These are phyloP conservation scores for Ictidomys tridecemlineatus DNA, from an alignment of 2,113 vertebrate species.

Conservation along the genomic window DNA sequence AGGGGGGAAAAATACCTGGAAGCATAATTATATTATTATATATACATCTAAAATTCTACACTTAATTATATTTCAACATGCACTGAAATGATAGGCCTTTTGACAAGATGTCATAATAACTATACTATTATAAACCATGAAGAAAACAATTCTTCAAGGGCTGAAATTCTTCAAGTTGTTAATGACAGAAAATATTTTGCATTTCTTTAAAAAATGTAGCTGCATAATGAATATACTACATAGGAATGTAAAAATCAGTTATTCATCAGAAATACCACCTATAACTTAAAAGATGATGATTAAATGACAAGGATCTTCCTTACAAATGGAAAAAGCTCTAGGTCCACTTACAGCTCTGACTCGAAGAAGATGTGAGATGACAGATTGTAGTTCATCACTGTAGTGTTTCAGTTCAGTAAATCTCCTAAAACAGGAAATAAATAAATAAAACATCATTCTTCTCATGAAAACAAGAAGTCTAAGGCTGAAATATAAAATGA, in stretches of 20 bases:
- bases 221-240: constrained; percentile 5
- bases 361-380: constrained; percentile 95
- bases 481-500: constrained; percentile 71
- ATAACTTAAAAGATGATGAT: neutral
- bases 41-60: constrained; percentile 30
- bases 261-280: neutral
- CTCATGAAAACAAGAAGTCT: constrained; percentile 79
- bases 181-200: neutral
- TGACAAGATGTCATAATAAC: constrained; percentile 27
- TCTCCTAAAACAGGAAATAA: constrained; percentile 89
- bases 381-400: constrained; percentile 95
- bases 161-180: constrained; percentile 6
- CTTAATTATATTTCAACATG: constrained; percentile 32
- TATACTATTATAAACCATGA: neutral
- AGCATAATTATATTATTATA: neutral
- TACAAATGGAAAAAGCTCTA: neutral
- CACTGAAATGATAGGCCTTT: constrained; percentile 8
- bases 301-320: neutral
- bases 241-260: constrained; percentile 49
- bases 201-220: neutral
- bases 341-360: constrained; percentile 93
- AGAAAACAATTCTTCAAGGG: neutral
- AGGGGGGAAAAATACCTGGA: neutral
- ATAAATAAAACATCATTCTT: constrained; percentile 83
- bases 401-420: constrained; percentile 96